Percentiles rank a stretch among this genome's conserved stretches.
phyloP scores from a whole-genome alignment of 1,140 invertebrate genomes.

The Chionoecetes opilio region DNA sequence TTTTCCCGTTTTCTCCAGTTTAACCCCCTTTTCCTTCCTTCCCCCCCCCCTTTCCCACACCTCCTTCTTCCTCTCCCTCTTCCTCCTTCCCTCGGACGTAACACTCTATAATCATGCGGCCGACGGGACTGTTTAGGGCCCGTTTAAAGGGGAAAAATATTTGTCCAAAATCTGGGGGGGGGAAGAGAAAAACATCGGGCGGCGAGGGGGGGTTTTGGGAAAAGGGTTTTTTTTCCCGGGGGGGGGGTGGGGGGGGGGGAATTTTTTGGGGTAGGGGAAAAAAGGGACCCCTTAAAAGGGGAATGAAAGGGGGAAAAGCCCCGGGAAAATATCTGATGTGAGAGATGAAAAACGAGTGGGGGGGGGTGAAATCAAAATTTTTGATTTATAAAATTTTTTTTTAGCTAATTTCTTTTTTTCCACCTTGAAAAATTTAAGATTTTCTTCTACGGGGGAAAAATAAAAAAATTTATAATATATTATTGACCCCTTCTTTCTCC shows the following conservation, averaged over 20 bases:
- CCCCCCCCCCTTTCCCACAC: background rate
- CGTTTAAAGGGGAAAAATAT: conserved; percentile 49
- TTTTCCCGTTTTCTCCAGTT: background rate
- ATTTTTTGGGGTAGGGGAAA: no score
- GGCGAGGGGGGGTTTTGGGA: conserved; percentile 33
- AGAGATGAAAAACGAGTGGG: background rate
- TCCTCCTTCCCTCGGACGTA: conserved; percentile 24
- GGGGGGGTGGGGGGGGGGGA: background rate
- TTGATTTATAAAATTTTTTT: no score
- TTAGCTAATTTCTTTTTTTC: no score
- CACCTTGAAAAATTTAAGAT: no score
- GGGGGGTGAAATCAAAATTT: no score
- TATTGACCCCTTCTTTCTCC: no score
- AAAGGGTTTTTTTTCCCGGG: no score
- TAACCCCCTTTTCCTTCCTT: background rate
- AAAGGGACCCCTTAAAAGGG: background rate
- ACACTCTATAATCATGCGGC: conserved; percentile 53
- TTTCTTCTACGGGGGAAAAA: no score
- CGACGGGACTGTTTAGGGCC: background rate
- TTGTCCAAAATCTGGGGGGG: conserved; percentile 35
- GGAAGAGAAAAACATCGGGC: conserved; percentile 11
- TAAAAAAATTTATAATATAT: no score
- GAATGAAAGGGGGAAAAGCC: background rate
- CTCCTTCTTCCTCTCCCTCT: background rate
- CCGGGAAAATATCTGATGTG: background rate